Percentiles rank a stretch among this genome's conserved stretches.
phyloP scores from a whole-genome alignment of 2,113 vertebrate genomes.

The Mirza zaza region DNA sequence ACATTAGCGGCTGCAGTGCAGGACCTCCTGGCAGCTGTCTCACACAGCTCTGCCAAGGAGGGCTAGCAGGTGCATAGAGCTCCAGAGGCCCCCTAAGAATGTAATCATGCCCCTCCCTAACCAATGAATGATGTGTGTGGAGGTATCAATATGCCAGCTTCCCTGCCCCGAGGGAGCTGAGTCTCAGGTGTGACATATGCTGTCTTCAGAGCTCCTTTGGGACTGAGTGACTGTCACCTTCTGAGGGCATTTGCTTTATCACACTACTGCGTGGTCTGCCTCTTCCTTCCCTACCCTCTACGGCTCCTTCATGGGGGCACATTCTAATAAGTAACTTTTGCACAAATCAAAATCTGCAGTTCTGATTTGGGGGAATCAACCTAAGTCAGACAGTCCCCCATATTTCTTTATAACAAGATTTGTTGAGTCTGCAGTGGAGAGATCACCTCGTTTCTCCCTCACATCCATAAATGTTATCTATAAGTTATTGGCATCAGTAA shows the following conservation, averaged over 20 bases:
- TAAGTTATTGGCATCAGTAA: background rate
- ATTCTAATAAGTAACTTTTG: background rate
- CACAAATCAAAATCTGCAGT: background rate
- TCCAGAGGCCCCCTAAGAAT: background rate
- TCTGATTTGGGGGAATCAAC: background rate
- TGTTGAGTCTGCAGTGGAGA: background rate
- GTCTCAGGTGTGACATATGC: accelerated
- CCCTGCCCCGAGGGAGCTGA: background rate
- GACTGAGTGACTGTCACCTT: accelerated
- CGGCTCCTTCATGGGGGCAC: background rate
- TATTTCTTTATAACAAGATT: background rate
- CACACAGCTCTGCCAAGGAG: background rate
- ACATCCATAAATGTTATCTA: background rate
- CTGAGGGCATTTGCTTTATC: background rate
- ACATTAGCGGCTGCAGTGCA: accelerated
- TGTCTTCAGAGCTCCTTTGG: background rate
- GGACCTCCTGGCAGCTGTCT: background rate
- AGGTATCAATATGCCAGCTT: background rate
- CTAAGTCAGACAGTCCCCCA: background rate
- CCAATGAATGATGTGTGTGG: background rate
- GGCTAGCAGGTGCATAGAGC: accelerated
- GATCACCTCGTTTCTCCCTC: too few relatives aligned
- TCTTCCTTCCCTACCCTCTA: background rate
- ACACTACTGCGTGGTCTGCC: background rate
- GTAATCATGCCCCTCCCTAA: background rate